phyloP scores from a whole-genome alignment of 1,140 invertebrate genomes.

The Drosophila lini region DNA sequence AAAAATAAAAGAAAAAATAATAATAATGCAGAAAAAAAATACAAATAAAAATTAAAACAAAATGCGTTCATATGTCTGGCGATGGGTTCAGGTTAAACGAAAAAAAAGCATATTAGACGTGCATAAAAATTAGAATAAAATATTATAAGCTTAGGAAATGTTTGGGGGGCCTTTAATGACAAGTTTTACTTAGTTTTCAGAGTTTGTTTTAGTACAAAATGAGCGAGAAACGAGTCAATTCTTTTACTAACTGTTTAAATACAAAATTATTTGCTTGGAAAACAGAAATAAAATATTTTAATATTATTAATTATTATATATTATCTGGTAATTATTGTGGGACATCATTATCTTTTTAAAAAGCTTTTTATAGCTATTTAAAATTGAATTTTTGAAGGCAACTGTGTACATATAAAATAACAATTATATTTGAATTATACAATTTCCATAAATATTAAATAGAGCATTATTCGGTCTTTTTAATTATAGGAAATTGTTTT shows the following conservation, averaged over 20 bases:
- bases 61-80: slow-evolving; percentile 21
- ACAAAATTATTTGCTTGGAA: background rate
- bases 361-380: too few species aligned
- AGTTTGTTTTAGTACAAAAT: background rate
- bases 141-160: background rate
- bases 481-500: too few species aligned
- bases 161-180: background rate
- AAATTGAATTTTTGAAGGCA: too few species aligned
- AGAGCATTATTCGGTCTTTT: too few species aligned
- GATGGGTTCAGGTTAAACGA: background rate
- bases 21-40: slow-evolving; percentile 2
- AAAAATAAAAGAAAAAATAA: slow-evolving; percentile 21
- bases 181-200: background rate
- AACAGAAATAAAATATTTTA: too few species aligned
- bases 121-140: background rate
- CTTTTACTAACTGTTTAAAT: background rate
- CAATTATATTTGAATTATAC: too few species aligned
- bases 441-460: too few species aligned
- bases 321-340: too few species aligned
- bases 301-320: too few species aligned
- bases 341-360: too few species aligned
- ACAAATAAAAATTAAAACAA: slow-evolving; percentile 8
- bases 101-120: background rate
- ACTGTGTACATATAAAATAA: too few species aligned
- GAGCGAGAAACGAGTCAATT: background rate